These are phyloP conservation scores for Eristalis arbustorum DNA, from an alignment of 2,888 invertebrate species.

Conservation along the genomic window DNA sequence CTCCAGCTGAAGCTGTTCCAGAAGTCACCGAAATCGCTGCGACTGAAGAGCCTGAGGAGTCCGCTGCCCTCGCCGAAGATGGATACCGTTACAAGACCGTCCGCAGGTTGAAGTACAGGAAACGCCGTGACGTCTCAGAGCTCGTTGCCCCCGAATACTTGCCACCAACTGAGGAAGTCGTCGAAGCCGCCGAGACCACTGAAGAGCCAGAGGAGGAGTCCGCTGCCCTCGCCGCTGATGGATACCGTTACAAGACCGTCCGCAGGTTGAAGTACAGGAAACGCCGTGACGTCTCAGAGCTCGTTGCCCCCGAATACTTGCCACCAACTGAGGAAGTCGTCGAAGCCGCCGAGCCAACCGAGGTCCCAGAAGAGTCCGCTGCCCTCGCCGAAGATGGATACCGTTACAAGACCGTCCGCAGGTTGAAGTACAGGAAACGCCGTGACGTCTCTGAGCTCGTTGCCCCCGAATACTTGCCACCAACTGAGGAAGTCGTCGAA, in stretches of 20 bases:
- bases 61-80: slow-evolving; percentile 15
- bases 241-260: slow-evolving; percentile 59
- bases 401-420: slow-evolving; percentile 75
- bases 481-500: slow-evolving; percentile 14
- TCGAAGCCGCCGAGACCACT: not conserved
- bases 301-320: slow-evolving; percentile 69
- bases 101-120: slow-evolving; percentile 33
- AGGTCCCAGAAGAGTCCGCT: slow-evolving; percentile 64
- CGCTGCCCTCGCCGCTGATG: slow-evolving; percentile 33
- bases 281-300: slow-evolving; percentile 46
- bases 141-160: slow-evolving; percentile 29
- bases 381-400: slow-evolving; percentile 73
- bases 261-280: slow-evolving; percentile 46
- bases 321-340: slow-evolving; percentile 71
- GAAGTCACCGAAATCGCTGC: not conserved
- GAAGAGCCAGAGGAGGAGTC: slow-evolving; percentile 38
- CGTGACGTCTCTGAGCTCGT: slow-evolving; percentile 74
- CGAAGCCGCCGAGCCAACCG: slow-evolving; percentile 26
- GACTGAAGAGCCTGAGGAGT: slow-evolving; percentile 10
- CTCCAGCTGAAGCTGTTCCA: slow-evolving; percentile 11
- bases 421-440: slow-evolving; percentile 74
- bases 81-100: slow-evolving; percentile 33
- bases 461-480: slow-evolving; percentile 41
- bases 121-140: slow-evolving; percentile 46
- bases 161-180: slow-evolving; percentile 13